Evolutionary conservation across 2,797 vertebrate species (phyloP).

Genomic region (Sus cebifrons): DNA sequence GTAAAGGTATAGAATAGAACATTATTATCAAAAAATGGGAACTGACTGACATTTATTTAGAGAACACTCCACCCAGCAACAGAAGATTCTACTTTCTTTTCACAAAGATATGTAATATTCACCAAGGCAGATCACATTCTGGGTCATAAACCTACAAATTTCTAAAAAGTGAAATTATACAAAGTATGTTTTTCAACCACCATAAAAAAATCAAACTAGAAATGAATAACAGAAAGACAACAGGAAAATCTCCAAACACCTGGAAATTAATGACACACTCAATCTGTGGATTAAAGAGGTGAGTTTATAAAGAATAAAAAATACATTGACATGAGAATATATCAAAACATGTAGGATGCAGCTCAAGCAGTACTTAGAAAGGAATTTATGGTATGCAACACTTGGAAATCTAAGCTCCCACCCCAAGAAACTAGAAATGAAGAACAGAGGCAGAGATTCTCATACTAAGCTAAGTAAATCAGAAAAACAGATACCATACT

Average conservation of each 20-base stretch:
- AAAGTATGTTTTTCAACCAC: not conserved
- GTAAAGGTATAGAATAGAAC: not conserved
- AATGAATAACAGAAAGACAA: not conserved
- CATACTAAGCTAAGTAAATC: too few relatives aligned
- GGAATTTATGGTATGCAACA: not conserved
- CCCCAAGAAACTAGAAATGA: not conserved
- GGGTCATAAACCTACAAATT: not conserved
- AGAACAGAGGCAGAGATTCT: too few relatives aligned
- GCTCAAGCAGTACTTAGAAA: not conserved
- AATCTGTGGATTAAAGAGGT: not conserved
- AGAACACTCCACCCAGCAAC: not conserved
- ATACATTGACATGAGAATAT: not conserved
- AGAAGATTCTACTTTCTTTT: not conserved
- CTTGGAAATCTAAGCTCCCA: not conserved
- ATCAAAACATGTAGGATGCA: not conserved
- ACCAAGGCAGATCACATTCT: not conserved
- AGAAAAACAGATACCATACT: too few relatives aligned
- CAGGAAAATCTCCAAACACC: not conserved
- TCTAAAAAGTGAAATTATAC: not conserved
- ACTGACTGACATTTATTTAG: not conserved
- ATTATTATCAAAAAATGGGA: not conserved
- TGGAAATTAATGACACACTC: not conserved
- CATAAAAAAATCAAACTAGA: not conserved
- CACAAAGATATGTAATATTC: not conserved
- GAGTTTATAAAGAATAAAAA: not conserved